Evolutionary conservation across 2,888 invertebrate genomes (phyloP).

Genomic region (Plagiodera versicolora): DNA sequence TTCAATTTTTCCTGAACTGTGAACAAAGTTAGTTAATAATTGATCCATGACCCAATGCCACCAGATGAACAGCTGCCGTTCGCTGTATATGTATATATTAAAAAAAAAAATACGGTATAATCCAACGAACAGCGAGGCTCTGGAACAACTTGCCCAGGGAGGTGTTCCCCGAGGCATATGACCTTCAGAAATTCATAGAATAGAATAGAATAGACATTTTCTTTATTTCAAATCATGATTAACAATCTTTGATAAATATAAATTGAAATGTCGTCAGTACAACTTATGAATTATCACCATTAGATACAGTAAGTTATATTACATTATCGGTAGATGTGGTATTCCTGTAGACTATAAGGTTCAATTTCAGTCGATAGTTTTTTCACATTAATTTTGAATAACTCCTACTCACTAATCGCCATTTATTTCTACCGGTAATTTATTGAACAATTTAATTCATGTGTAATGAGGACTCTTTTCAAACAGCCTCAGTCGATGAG

Average conservation of each 20-base stretch:
- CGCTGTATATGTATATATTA: no score
- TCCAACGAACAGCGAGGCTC: no score
- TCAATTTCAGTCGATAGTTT: background rate
- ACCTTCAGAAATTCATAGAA: no score
- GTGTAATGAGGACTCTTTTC: background rate
- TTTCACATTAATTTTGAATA: background rate
- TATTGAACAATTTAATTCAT: background rate
- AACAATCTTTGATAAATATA: no score
- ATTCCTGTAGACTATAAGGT: background rate
- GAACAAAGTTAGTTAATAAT: no score
- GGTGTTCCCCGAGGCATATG: no score
- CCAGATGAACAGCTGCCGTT: no score
- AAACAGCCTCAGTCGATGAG: background rate
- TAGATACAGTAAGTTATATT: background rate
- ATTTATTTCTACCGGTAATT: background rate
- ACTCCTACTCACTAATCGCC: background rate
- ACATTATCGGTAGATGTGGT: background rate
- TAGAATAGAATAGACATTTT: constrained; percentile 2
- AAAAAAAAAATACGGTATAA: no score
- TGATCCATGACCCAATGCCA: no score
- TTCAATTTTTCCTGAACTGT: no score
- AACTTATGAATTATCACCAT: background rate
- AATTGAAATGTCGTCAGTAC: background rate
- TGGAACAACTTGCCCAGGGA: no score
- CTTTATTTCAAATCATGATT: constrained; percentile 2